Evolutionary conservation across 2,797 vertebrate genomes (phyloP).

Genomic region (Otolemur crassicaudatus): DNA sequence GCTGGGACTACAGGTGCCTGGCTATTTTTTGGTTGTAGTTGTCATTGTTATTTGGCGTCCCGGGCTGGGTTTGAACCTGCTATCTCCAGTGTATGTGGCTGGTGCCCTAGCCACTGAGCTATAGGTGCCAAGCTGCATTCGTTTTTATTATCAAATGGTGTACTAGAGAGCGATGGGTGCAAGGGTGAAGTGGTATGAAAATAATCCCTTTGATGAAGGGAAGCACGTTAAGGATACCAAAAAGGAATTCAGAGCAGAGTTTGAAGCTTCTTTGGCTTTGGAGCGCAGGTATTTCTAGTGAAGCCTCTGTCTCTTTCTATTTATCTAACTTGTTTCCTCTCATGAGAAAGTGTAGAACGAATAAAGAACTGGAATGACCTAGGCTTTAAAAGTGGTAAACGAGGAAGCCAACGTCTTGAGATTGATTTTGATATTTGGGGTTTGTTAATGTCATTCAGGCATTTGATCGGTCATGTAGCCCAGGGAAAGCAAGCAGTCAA

Average conservation of each 20-base stretch:
- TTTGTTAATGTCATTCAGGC: not conserved
- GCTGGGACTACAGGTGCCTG: too few species aligned
- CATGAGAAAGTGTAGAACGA: not conserved
- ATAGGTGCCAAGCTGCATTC: too few species aligned
- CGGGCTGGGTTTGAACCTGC: too few species aligned
- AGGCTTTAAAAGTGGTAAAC: not conserved
- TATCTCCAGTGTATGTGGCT: too few species aligned
- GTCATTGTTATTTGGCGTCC: too few species aligned
- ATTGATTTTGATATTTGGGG: constrained; percentile 14
- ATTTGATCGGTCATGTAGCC: not conserved
- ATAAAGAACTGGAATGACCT: not conserved
- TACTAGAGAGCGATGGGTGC: not conserved
- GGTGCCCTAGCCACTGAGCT: too few species aligned
- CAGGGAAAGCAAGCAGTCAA: not conserved
- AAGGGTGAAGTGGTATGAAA: constrained; percentile 48
- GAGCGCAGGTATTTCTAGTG: not conserved
- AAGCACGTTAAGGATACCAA: not conserved
- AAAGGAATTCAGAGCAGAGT: not conserved
- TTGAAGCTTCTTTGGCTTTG: not conserved
- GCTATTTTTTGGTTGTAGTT: too few species aligned
- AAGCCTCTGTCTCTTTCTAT: not conserved
- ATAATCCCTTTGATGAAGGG: constrained; percentile 30
- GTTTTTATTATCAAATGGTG: constrained; percentile 12
- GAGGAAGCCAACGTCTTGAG: not conserved
- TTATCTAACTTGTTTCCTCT: not conserved